Percentiles rank a stretch among this genome's conserved stretches.
Evolutionary conservation across 2,113 vertebrate species (phyloP).

Genomic region (Austrofundulus limnaeus): DNA sequence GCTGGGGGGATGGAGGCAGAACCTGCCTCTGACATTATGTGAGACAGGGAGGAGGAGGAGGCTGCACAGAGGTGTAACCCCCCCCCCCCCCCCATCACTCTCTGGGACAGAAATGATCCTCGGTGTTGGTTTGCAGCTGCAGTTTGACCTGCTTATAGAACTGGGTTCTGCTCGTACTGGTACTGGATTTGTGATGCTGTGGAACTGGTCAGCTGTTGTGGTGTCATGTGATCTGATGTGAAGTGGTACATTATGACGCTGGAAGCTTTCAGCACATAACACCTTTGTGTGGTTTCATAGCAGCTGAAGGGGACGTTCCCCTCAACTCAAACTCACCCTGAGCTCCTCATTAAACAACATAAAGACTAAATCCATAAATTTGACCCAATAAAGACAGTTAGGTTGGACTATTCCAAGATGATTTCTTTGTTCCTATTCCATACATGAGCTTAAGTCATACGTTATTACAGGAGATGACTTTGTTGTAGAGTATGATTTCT

Average conservation of each 20-base stretch:
- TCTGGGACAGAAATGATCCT: slow-evolving; percentile 7
- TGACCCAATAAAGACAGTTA: neutral
- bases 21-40: slow-evolving; percentile 15
- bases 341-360: no score
- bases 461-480: no score
- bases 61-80: slow-evolving; percentile 2
- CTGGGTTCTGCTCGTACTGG: neutral
- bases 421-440: neutral
- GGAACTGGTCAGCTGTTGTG: neutral
- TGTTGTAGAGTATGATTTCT: no score
- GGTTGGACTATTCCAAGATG: neutral
- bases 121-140: slow-evolving; percentile 13
- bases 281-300: neutral
- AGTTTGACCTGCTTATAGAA: slow-evolving; percentile 22
- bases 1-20: neutral
- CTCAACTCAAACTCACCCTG: no score
- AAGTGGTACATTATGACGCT: neutral
- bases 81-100: neutral
- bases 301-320: no score
- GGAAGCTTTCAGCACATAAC: neutral
- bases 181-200: neutral
- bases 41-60: slow-evolving; percentile 4
- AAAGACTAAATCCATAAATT: no score
- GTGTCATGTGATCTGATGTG: slow-evolving; percentile 8
- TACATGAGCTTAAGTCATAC: no score